Evolutionary conservation across 2,113 vertebrate genomes (phyloP).

Genomic region (Bungarus multicinctus): DNA sequence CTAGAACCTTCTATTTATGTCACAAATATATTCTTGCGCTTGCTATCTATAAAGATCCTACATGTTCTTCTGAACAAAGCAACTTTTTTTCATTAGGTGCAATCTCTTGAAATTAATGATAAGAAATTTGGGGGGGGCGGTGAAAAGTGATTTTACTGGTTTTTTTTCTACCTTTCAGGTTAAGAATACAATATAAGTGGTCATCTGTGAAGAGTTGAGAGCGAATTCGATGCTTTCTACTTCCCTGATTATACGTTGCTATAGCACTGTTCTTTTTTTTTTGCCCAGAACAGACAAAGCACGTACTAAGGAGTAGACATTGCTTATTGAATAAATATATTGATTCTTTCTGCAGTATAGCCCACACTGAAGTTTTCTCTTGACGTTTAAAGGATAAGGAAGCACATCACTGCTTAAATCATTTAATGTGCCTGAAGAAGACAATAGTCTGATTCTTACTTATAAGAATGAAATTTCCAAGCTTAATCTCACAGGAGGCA

Average conservation of each 20-base stretch:
- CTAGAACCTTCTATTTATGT: background rate
- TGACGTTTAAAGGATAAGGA: background rate
- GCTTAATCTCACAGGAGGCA: background rate
- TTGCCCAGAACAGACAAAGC: constrained; percentile 2
- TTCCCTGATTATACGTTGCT: background rate
- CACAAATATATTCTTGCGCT: background rate
- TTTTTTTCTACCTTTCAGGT: background rate
- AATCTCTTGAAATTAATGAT: background rate
- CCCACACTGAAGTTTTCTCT: background rate
- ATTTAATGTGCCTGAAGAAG: background rate
- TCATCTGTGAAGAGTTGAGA: background rate
- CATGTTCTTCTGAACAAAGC: background rate
- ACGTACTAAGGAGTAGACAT: background rate
- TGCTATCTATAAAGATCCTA: background rate
- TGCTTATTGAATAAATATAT: background rate
- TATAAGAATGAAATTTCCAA: background rate
- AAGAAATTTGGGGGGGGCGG: background rate
- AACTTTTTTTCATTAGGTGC: background rate
- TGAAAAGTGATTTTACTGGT: background rate
- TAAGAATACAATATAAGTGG: constrained; percentile 3
- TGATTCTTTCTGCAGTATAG: background rate
- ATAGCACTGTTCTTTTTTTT: background rate
- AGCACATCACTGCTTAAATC: background rate
- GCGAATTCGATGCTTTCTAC: background rate
- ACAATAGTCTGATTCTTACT: background rate